A percentile compares a stretch with the other conserved stretches of the same genome.
Evolutionary conservation across 2,113 vertebrate genomes (phyloP).

Genomic region (Pteropus alecto): DNA sequence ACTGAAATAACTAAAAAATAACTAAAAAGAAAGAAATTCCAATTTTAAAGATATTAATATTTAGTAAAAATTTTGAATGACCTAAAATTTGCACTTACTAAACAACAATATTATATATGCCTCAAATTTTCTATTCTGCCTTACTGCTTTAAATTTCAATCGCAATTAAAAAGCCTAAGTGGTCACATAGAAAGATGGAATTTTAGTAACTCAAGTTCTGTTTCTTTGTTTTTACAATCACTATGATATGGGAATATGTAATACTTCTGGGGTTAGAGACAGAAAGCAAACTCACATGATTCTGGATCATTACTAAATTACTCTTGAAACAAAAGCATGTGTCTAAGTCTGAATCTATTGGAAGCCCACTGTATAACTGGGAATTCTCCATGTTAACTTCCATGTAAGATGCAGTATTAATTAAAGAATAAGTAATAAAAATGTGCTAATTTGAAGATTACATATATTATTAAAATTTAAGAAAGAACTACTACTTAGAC

Average conservation of each 20-base stretch:
- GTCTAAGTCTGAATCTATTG: not conserved
- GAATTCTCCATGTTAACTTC: not conserved
- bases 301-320: not conserved
- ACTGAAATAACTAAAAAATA: not conserved
- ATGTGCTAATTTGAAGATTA: slow-evolving; percentile 14
- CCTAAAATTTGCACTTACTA: slow-evolving; percentile 17
- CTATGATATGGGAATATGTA: not conserved
- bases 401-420: not conserved
- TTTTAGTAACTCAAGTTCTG: not conserved
- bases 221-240: not conserved
- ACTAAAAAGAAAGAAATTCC: not conserved
- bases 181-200: not conserved
- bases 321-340: not conserved
- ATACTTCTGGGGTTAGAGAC: not conserved
- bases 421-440: slow-evolving; percentile 9
- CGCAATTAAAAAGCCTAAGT: not conserved
- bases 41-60: slow-evolving; percentile 5
- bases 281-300: not conserved
- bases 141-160: slow-evolving; percentile 23
- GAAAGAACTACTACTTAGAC: not conserved
- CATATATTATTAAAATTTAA: not conserved
- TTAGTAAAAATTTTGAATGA: not conserved
- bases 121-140: not conserved
- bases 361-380: not conserved
- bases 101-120: not conserved